Conservation (phyloP, 2,113 vertebrate species). For the Cheirogaleus medius region DNA sequence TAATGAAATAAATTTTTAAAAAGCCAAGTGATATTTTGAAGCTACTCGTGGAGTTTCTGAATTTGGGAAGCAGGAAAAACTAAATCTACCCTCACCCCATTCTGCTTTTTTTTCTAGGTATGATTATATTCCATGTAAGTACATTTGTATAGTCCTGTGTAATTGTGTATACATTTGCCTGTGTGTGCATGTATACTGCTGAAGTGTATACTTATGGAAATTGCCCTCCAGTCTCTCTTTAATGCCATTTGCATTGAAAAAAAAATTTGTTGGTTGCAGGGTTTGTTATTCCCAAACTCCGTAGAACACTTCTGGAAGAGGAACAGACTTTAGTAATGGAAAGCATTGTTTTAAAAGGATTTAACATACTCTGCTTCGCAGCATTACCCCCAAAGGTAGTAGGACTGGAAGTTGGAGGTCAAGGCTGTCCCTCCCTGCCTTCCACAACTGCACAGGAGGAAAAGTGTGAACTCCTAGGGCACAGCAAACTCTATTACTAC, state of each 20-base stretch:
- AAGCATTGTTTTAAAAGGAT: conserved; percentile 6
- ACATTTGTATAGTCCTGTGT: neutral
- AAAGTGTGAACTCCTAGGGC: conserved; percentile 5
- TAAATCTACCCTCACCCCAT: neutral
- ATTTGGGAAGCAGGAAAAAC: neutral
- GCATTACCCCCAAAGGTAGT: neutral
- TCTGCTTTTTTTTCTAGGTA: neutral
- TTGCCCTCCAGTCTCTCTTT: neutral
- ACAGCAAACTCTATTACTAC: neutral
- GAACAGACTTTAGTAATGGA: neutral
- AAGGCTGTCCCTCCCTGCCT: neutral
- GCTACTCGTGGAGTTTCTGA: neutral
- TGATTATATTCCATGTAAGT: neutral
- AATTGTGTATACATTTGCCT: neutral
- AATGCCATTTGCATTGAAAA: neutral
- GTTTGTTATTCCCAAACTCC: neutral
- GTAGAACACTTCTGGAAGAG: neutral
- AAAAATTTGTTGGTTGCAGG: neutral
- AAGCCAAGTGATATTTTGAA: neutral
- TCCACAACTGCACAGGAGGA: neutral
- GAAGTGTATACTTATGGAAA: neutral
- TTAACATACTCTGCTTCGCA: conserved; percentile 20
- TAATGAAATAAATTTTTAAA: neutral
- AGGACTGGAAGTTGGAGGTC: neutral
- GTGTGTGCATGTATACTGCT: neutral